Percentiles rank a stretch among this genome's conserved stretches.
phyloP scores from a whole-genome alignment of 2,888 invertebrate species.

The Nomada flava region DNA sequence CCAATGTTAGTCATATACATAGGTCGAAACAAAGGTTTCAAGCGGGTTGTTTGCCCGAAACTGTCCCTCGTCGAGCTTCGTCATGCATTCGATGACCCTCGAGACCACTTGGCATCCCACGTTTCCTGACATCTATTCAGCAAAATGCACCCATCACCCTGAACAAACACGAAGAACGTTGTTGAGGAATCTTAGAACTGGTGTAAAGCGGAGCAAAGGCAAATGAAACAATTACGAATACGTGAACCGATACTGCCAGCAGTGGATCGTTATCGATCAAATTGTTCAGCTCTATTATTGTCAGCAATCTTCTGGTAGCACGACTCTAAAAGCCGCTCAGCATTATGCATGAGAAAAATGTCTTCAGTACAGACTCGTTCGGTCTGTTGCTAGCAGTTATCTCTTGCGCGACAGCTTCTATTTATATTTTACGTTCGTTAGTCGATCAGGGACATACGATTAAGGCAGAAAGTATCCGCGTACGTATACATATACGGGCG shows the following conservation, averaged over 20 bases:
- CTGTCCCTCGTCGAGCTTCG: slow-evolving; percentile 51
- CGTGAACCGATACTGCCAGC: too few species aligned
- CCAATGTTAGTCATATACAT: slow-evolving; percentile 50
- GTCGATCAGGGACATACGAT: slow-evolving; percentile 60
- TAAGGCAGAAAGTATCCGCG: slow-evolving; percentile 45
- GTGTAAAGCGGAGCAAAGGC: neutral
- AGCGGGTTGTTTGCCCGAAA: slow-evolving; percentile 43
- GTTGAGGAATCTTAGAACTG: neutral
- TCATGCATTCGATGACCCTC: slow-evolving; percentile 56
- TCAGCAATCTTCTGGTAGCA: neutral
- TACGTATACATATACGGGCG: slow-evolving; percentile 1
- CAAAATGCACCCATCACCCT: slow-evolving; percentile 32
- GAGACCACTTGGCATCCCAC: slow-evolving; percentile 34
- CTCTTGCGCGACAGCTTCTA: slow-evolving; percentile 59
- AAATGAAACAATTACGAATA: neutral
- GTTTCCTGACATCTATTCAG: slow-evolving; percentile 29
- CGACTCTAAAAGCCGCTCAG: slow-evolving; percentile 44
- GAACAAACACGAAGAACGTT: slow-evolving; percentile 36
- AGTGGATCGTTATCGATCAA: neutral
- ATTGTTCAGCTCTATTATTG: neutral
- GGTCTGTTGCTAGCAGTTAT: slow-evolving; percentile 59
- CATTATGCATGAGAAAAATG: slow-evolving; percentile 49
- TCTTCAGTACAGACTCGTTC: slow-evolving; percentile 43
- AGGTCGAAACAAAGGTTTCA: slow-evolving; percentile 59
- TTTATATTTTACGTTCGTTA: slow-evolving; percentile 68